These are phyloP conservation scores for Phoenicopterus ruber DNA, from an alignment of 2,113 vertebrate species.

Conservation along the genomic window DNA sequence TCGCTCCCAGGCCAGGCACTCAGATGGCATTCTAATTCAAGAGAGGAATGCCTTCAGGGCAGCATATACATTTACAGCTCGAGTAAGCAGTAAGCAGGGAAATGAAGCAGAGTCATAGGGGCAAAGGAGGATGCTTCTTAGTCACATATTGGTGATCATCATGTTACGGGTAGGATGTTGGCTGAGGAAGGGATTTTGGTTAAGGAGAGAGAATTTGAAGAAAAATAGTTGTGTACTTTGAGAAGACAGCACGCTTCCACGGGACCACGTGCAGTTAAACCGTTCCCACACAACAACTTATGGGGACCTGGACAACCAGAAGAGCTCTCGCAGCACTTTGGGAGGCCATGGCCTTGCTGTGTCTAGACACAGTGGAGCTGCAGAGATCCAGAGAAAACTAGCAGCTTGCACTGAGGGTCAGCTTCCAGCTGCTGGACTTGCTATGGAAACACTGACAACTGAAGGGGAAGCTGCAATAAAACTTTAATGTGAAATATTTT, in stretches of 20 bases:
- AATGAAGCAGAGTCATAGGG: background rate
- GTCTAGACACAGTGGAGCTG: background rate
- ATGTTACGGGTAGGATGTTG: background rate
- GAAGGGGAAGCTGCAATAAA: constrained; percentile 1
- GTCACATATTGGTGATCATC: background rate
- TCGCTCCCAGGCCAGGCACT: background rate
- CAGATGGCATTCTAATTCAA: background rate
- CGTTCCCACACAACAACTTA: background rate
- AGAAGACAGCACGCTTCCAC: background rate
- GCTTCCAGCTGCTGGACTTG: constrained; percentile 9
- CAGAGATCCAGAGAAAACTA: background rate
- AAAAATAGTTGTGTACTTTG: background rate
- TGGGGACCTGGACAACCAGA: background rate
- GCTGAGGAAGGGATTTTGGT: background rate
- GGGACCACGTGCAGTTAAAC: background rate
- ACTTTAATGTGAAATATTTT: background rate
- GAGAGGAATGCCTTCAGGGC: background rate
- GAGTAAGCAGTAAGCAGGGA: background rate
- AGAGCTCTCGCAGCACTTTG: background rate
- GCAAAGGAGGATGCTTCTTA: background rate
- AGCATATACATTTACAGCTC: constrained; percentile 5
- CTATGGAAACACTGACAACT: constrained; percentile 19
- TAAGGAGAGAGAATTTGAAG: background rate
- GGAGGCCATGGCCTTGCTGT: background rate
- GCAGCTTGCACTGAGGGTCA: background rate